phyloP scores from a whole-genome alignment of 2,888 invertebrate genomes.

The Agriopis leucophaearia region DNA sequence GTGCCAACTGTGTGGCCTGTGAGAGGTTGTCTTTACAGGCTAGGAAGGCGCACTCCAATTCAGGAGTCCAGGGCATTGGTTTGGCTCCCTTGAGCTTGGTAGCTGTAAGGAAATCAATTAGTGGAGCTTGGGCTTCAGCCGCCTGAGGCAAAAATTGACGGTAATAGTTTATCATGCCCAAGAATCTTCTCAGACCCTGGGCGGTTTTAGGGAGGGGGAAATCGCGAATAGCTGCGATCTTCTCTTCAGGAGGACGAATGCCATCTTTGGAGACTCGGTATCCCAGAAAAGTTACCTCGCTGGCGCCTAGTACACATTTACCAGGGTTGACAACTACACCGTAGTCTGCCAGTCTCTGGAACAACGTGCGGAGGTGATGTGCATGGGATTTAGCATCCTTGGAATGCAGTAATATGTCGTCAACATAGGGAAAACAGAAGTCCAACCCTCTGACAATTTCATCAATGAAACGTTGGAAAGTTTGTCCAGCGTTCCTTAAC shows the following conservation, averaged over 20 bases:
- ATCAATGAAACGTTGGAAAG: background rate
- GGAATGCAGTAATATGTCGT: background rate
- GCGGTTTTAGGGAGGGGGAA: background rate
- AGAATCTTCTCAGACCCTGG: background rate
- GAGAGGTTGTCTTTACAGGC: background rate
- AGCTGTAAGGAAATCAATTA: background rate
- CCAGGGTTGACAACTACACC: background rate
- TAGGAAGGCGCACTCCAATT: background rate
- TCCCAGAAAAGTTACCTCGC: background rate
- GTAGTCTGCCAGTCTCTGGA: background rate
- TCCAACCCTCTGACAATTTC: background rate
- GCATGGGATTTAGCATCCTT: background rate
- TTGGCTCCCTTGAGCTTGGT: background rate
- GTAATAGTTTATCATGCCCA: background rate
- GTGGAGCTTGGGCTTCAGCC: background rate
- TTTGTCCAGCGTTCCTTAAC: background rate
- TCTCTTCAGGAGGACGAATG: background rate
- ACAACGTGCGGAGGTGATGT: background rate
- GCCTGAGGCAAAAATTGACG: background rate
- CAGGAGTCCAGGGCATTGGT: background rate
- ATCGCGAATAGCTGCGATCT: background rate
- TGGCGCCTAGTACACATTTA: conserved; percentile 3
- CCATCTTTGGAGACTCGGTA: background rate
- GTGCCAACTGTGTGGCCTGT: background rate
- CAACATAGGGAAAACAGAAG: background rate